These are phyloP conservation scores for Moxostoma hubbsi DNA, from an alignment of 2,797 vertebrate species.

Conservation along the genomic window DNA sequence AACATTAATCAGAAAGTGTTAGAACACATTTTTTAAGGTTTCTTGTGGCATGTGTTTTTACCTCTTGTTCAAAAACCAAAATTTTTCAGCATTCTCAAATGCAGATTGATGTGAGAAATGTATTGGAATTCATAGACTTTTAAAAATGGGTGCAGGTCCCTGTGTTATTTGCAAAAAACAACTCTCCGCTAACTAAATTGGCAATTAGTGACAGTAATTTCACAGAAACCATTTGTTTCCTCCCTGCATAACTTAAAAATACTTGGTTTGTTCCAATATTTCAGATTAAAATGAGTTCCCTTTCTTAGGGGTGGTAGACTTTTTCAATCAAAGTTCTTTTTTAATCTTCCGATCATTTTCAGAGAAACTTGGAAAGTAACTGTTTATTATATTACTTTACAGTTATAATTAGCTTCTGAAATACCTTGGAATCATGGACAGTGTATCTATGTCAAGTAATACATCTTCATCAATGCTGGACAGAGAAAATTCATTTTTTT, in stretches of 20 bases:
- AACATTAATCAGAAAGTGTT: no score
- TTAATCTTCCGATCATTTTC: not conserved
- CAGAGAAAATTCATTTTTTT: not conserved
- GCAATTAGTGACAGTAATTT: constrained; percentile 74
- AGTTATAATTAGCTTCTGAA: not conserved
- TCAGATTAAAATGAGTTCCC: not conserved
- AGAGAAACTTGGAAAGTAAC: not conserved
- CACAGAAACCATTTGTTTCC: constrained; percentile 64
- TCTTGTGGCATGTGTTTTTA: no score
- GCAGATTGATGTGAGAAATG: not conserved
- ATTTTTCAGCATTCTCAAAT: not conserved
- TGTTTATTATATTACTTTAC: not conserved
- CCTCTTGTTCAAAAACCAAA: no score
- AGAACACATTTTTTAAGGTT: no score
- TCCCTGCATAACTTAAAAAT: constrained; percentile 46
- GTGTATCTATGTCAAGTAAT: not conserved
- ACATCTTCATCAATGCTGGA: not conserved
- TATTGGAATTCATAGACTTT: not conserved
- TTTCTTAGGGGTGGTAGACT: not conserved
- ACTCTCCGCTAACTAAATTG: constrained; percentile 60
- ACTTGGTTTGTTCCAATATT: not conserved
- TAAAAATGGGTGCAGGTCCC: not conserved
- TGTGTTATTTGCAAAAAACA: constrained; percentile 43
- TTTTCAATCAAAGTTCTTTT: not conserved
- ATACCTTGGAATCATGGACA: not conserved